A percentile compares a stretch with the other conserved stretches of the same genome.
Evolutionary conservation across 2,113 vertebrate species (phyloP).

Genomic region (Heterotilapia buettikoferi): DNA sequence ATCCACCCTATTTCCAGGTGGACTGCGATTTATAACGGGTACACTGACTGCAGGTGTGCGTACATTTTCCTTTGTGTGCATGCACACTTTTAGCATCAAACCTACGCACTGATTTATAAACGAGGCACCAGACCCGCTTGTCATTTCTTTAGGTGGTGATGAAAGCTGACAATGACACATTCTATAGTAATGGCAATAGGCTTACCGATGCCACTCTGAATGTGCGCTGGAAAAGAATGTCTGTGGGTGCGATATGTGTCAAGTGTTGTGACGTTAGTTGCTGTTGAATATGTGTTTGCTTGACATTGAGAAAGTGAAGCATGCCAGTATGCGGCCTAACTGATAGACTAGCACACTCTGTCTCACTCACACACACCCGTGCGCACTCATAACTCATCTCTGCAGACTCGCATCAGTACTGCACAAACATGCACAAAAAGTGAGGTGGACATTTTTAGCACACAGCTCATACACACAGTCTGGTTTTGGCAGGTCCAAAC

Average conservation of each 20-base stretch:
- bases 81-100: not conserved
- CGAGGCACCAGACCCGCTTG: not conserved
- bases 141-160: not conserved
- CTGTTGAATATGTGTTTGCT: slow-evolving; percentile 38
- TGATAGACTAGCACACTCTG: slow-evolving; percentile 16
- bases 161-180: slow-evolving; percentile 23
- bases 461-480: not conserved
- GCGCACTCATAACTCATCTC: not conserved
- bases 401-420: not conserved
- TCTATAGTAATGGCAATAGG: slow-evolving; percentile 20
- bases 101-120: not conserved
- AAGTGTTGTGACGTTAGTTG: slow-evolving; percentile 42
- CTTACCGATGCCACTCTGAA: slow-evolving; percentile 9
- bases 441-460: not conserved
- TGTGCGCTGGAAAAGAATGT: slow-evolving; percentile 22
- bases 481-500: slow-evolving; percentile 18
- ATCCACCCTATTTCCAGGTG: not conserved
- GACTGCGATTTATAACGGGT: not conserved
- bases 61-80: not conserved
- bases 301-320: slow-evolving; percentile 51
- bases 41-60: not conserved
- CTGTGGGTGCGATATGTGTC: slow-evolving; percentile 44
- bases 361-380: not conserved
- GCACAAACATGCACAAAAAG: slow-evolving; percentile 20
- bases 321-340: slow-evolving; percentile 18